Conservation (phyloP, 2,113 vertebrate genomes). For the Syngnathoides biaculeatus region DNA sequence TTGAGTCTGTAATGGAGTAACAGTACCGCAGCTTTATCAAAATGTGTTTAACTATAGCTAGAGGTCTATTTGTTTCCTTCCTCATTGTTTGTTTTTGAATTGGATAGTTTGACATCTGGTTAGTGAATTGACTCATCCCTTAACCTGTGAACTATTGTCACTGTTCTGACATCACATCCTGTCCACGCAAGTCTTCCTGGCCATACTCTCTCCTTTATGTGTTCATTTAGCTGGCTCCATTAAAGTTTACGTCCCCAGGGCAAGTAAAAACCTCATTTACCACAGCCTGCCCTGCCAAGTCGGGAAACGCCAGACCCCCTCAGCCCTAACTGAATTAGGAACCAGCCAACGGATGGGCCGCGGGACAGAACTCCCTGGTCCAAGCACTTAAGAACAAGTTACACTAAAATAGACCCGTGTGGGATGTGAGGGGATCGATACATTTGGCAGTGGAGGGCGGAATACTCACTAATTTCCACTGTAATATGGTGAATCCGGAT, state of each 20-base stretch:
- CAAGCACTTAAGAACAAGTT: conserved; percentile 58
- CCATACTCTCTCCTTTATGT: conserved; percentile 47
- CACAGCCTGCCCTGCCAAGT: conserved; percentile 68
- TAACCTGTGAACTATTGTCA: conserved; percentile 55
- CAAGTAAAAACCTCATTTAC: conserved; percentile 75
- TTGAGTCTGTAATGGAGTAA: neutral
- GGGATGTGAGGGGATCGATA: conserved; percentile 29
- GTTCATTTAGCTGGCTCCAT: conserved; percentile 72
- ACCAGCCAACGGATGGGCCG: conserved; percentile 72
- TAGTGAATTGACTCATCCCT: conserved; percentile 31
- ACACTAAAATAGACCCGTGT: conserved; percentile 37
- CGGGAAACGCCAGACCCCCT: conserved; percentile 72
- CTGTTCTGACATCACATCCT: conserved; percentile 32
- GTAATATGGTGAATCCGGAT: conserved; percentile 16
- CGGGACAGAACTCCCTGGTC: conserved; percentile 68
- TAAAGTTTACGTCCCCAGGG: conserved; percentile 71
- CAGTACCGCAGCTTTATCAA: conserved; percentile 9
- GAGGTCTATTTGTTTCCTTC: conserved; percentile 3
- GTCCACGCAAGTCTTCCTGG: conserved; percentile 18
- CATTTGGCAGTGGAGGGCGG: conserved; percentile 2
- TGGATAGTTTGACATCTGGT: conserved; percentile 14
- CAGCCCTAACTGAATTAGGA: conserved; percentile 74
- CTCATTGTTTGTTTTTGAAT: conserved; percentile 7
- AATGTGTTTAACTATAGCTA: conserved; percentile 1
- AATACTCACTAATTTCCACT: conserved; percentile 35